Conservation (phyloP, 2,888 invertebrate genomes). For the Xylocampa areola region DNA sequence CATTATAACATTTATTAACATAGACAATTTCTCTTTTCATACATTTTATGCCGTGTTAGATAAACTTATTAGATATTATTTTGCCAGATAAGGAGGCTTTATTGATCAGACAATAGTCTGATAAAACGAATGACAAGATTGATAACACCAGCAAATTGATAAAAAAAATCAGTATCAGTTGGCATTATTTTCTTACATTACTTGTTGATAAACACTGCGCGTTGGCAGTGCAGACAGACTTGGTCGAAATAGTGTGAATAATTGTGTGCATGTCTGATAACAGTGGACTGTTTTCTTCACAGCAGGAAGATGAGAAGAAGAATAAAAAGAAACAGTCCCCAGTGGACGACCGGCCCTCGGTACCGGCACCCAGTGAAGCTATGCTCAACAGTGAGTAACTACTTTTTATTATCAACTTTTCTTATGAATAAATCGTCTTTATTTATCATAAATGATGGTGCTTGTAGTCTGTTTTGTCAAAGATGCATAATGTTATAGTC, state of each 20-base stretch:
- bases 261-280: conserved; percentile 76
- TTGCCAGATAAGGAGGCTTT: conserved; percentile 63
- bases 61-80: conserved; percentile 56
- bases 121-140: conserved; percentile 78
- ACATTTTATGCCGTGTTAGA: conserved; percentile 35
- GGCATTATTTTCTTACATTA: conserved; percentile 61
- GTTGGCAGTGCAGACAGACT: conserved; percentile 45
- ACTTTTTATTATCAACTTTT: not conserved
- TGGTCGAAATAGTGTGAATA: conserved; percentile 54
- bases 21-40: conserved; percentile 14
- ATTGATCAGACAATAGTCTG: conserved; percentile 80
- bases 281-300: conserved; percentile 71
- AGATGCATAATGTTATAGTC: too few species aligned
- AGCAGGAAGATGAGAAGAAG: conserved; percentile 87
- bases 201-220: conserved; percentile 64
- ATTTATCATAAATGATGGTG: too few species aligned
- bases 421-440: not conserved
- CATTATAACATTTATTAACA: not conserved
- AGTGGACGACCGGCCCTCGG: conserved; percentile 83
- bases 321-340: conserved; percentile 85
- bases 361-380: conserved; percentile 87
- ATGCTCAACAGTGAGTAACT: conserved; percentile 88
- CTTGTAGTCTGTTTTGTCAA: too few species aligned
- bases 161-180: conserved; percentile 68
- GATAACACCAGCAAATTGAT: conserved; percentile 81